Evolutionary conservation across 2,888 invertebrate species (phyloP).

Genomic region (Ellobium chinense): DNA sequence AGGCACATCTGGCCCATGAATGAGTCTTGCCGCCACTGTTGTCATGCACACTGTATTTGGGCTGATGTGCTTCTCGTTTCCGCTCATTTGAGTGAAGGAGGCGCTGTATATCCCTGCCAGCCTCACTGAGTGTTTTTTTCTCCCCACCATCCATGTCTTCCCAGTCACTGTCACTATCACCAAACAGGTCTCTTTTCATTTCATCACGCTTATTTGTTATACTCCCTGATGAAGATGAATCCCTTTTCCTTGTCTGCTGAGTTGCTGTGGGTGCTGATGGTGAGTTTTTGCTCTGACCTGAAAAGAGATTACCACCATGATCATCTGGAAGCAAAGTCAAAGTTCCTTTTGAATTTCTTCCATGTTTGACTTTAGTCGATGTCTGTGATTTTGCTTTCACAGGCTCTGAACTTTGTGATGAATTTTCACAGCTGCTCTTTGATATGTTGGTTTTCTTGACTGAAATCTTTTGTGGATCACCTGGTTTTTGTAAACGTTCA

Average conservation of each 20-base stretch:
- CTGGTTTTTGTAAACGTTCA: too few species aligned
- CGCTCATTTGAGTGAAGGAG: slow-evolving; percentile 54
- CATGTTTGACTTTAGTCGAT: too few species aligned
- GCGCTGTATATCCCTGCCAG: slow-evolving; percentile 64
- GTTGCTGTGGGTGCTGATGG: background rate
- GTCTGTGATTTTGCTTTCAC: too few species aligned
- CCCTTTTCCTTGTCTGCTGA: background rate
- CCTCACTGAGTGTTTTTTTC: slow-evolving; percentile 56
- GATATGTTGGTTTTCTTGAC: too few species aligned
- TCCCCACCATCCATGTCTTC: slow-evolving; percentile 67
- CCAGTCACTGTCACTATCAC: slow-evolving; percentile 73
- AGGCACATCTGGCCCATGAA: slow-evolving; percentile 10
- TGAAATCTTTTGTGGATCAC: too few species aligned
- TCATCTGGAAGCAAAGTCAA: slow-evolving; percentile 12
- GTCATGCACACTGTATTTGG: slow-evolving; percentile 48
- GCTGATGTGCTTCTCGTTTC: slow-evolving; percentile 60
- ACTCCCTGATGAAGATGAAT: background rate
- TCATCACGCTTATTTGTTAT: background rate
- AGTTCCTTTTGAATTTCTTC: background rate
- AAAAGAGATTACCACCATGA: background rate
- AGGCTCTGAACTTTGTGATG: too few species aligned
- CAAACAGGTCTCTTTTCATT: slow-evolving; percentile 57
- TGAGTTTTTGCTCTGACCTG: background rate
- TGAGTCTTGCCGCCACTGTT: background rate
- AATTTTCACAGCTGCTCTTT: too few species aligned